Conservation (phyloP, 2,888 invertebrate genomes). For the Parochlus steinenii region DNA sequence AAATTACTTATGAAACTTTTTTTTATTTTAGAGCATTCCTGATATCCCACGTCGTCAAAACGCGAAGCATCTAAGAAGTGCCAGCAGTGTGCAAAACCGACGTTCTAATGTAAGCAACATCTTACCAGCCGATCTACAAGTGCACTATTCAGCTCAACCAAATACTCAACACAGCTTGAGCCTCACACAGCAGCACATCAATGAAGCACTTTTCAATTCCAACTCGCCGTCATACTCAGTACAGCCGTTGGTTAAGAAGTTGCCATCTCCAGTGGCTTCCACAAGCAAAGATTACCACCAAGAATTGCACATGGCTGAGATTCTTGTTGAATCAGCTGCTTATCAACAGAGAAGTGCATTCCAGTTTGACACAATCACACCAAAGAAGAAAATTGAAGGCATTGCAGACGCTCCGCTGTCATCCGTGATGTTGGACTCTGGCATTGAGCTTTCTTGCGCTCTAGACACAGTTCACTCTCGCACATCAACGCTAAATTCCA, state of each 20-base stretch:
- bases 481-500: no score
- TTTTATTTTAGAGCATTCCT: slow-evolving; percentile 10
- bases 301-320: slow-evolving; percentile 29
- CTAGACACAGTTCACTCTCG: not conserved
- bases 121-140: slow-evolving; percentile 7
- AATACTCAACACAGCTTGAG: slow-evolving; percentile 15
- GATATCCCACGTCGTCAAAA: slow-evolving; percentile 16
- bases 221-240: slow-evolving; percentile 15
- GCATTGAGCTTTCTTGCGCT: slow-evolving; percentile 11
- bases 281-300: slow-evolving; percentile 4
- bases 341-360: slow-evolving; percentile 29
- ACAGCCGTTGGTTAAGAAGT: no score
- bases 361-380: slow-evolving; percentile 31
- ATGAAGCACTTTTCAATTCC: slow-evolving; percentile 18
- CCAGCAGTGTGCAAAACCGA: slow-evolving; percentile 14
- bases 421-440: slow-evolving; percentile 13
- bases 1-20: slow-evolving; percentile 11
- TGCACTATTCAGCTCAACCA: slow-evolving; percentile 8
- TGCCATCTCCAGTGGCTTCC: no score
- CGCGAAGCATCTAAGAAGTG: slow-evolving; percentile 22
- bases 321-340: slow-evolving; percentile 26
- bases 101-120: slow-evolving; percentile 8
- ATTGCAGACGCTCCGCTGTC: slow-evolving; percentile 10
- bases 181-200: slow-evolving; percentile 18
- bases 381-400: slow-evolving; percentile 18